Evolutionary conservation across 1,140 invertebrate genomes (phyloP).

Genomic region (Chironomus tepperi): DNA sequence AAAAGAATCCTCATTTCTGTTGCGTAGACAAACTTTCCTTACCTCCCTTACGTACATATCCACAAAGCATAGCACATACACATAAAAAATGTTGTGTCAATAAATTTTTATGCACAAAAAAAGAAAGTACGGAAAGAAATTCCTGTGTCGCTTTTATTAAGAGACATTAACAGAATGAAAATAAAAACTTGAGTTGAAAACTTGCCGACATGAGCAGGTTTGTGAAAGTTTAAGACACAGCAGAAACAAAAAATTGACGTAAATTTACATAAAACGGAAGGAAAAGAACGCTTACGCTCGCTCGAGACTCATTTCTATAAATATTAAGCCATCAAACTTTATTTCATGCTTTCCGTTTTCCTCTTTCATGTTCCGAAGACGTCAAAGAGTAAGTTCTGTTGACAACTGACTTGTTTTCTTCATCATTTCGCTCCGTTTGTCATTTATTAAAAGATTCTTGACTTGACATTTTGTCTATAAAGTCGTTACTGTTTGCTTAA

Average conservation of each 20-base stretch:
- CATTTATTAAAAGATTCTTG: too few species aligned
- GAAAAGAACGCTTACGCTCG: background rate
- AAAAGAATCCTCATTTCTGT: background rate
- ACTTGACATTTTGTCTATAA: too few species aligned
- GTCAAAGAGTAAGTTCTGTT: background rate
- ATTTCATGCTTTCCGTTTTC: background rate
- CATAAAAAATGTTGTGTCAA: background rate
- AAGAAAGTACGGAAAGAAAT: background rate
- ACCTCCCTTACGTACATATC: background rate
- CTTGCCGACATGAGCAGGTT: too few species aligned
- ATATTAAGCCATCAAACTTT: slow-evolving; percentile 2
- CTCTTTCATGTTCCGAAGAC: background rate
- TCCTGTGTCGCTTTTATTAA: background rate
- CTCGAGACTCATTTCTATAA: background rate
- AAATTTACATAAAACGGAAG: background rate
- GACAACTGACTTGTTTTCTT: background rate
- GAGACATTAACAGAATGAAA: too few species aligned
- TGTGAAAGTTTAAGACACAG: background rate
- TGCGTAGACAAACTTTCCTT: background rate
- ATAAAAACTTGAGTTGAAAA: too few species aligned
- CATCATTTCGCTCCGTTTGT: too few species aligned
- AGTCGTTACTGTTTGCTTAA: too few species aligned
- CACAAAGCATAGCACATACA: background rate
- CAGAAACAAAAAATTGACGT: background rate
- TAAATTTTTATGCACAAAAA: background rate